Conservation (phyloP, 1,140 invertebrate species). For the Coelopa frigida region DNA sequence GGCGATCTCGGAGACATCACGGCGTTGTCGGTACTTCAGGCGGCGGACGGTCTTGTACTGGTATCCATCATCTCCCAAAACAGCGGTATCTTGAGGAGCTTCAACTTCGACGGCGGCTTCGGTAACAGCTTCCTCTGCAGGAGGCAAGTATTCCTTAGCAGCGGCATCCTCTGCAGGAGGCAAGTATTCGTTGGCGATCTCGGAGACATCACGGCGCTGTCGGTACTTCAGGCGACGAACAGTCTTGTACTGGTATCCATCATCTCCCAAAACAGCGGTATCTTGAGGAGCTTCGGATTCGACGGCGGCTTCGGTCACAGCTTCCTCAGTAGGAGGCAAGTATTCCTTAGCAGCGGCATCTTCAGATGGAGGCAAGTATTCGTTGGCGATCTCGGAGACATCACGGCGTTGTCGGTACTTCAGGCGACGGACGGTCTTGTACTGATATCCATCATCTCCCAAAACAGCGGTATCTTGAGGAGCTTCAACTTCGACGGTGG, state of each 20-base stretch:
- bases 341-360: conserved; percentile 14
- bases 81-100: too few relatives aligned
- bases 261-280: conserved; percentile 21
- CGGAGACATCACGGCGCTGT: conserved; percentile 24
- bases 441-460: conserved; percentile 22
- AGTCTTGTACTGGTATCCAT: conserved; percentile 29
- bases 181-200: conserved; percentile 26
- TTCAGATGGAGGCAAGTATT: conserved; percentile 21
- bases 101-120: too few relatives aligned
- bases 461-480: conserved; percentile 18
- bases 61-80: too few relatives aligned
- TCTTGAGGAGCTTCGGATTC: conserved; percentile 16
- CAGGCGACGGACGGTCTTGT: conserved; percentile 28
- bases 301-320: conserved; percentile 5
- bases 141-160: too few relatives aligned
- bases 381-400: conserved; percentile 25
- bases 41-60: too few relatives aligned
- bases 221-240: conserved; percentile 25
- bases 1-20: too few relatives aligned
- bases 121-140: too few relatives aligned
- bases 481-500: too few relatives aligned
- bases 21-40: too few relatives aligned
- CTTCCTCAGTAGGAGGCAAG: conserved; percentile 19
- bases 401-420: conserved; percentile 27
- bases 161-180: conserved; percentile 18